Base-by-base conservation (phyloP, 2,888 invertebrate species). In the Panopea generosa region DNA sequence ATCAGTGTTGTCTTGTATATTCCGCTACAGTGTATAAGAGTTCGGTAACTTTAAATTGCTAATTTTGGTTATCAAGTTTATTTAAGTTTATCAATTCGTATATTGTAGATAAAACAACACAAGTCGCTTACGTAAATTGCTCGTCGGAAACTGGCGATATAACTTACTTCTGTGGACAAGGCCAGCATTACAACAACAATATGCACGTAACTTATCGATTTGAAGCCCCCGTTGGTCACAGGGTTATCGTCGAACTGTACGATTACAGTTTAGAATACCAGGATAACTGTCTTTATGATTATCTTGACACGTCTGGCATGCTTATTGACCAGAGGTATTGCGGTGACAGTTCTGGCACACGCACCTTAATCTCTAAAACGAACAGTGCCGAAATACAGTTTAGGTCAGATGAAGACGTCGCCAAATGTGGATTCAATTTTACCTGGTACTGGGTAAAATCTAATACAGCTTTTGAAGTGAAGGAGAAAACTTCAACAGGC, bases 221-320 rank as follows among this genome's bases (percentile, higher is more conserved):
- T 22, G 20, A n/a, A 14, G 66, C 78, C 20, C 38, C 65, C 1
- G 9, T 9, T 0, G 67, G 53, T 2, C 45, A 73, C 11, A 69
- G 79, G 20, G 65, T 85, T 18, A 60, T 82, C 16, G 11, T 86
- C 14, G 53, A 67, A 18, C 7, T 86, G 6, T 7, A 26, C 1
- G n/a, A 38, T 9, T 26, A 77, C 16, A 81, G 80, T 26, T 38
- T 85, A 11, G 86, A 85, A 68, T 69, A 49, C 45, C 84, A 85
- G 61, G 59, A 72, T 9, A n/a, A 80, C 7, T 86, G 86, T 52
- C 61, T 83, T 11, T 86, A 85, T 60, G 86, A 86, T 71, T 75
- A 43, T 18, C 16, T 85, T 9, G n/a, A 47, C 20, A 52, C 84
- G 18, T 20, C 1, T n/a, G 78, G 75, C 14, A 67, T 76, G 24